Evolutionary conservation across 2,888 invertebrate genomes (phyloP), one percentile per base, ranked within the genome.

Genomic region (Trachelus tabidus): DNA sequence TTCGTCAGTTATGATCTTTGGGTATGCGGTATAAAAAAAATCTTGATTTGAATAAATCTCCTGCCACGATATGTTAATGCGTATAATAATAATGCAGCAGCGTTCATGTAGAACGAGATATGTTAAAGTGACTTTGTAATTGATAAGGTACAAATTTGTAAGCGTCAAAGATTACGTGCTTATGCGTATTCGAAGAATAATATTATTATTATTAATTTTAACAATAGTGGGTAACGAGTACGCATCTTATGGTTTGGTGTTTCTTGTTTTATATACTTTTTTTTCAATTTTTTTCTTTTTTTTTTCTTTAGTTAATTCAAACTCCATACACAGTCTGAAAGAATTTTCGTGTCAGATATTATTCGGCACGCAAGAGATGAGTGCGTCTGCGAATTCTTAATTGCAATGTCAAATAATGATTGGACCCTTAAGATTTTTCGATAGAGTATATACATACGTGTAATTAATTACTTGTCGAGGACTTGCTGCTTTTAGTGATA

Each of bases 381-480:
- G 56, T 23, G 6, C 23, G 56, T 3, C 9, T 56, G 56, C 56
- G 23, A 56, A 56, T 56, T 23, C 56, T 56, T 56, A 76, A 80
- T 76, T 69, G 76, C 77, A 77, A 77, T 79, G 77, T 73, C 74
- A 79, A 82, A 79, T 80, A 33, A 75, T 76, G 79, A 82, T 85
- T 85, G 85, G 84, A 85, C 85, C 82, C 82, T 81, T 77, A 75
- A 80, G 79, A 76, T 80, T 74, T 74, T 83, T 56, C 56, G 6
- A 56, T 56, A 23, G 15, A 40, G 40, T 40, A 40, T 40, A 9
- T 56, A 56, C 56, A 56, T 23, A 9, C 2, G 9, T 23, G 56
- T 23, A 23, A 56, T 56, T 23, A 56, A 56, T 56, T 56, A 56
- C 2, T 56, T 56, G 56, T 23, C 23, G 56, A 56, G 56, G 56